Evolutionary conservation across 1,140 invertebrate genomes (phyloP).

Genomic region (Thaumetopoea pityocampa): DNA sequence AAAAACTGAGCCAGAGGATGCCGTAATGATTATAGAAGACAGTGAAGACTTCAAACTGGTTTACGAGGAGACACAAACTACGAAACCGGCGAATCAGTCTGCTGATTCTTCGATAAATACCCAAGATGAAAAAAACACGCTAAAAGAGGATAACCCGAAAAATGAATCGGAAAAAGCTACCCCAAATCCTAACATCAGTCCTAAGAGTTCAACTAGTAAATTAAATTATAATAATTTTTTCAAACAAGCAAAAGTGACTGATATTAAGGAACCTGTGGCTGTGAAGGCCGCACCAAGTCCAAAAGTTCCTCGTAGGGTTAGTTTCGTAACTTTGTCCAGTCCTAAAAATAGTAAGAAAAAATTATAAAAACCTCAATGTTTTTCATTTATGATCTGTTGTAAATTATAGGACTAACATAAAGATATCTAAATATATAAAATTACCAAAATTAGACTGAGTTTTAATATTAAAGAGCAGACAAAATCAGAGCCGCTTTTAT

Average conservation of each 20-base stretch:
- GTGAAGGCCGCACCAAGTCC: constrained; percentile 34
- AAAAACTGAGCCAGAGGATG: constrained; percentile 39
- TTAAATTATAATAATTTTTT: constrained; percentile 21
- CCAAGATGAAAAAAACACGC: constrained; percentile 16
- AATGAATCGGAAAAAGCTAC: neutral
- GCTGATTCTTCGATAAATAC: constrained; percentile 38
- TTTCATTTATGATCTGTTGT: neutral
- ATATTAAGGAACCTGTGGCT: constrained; percentile 35
- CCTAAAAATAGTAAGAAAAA: constrained; percentile 81
- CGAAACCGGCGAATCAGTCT: constrained; percentile 23
- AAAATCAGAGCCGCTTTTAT: no score
- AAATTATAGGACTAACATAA: neutral
- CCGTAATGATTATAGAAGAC: constrained; percentile 60
- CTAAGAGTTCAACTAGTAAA: neutral
- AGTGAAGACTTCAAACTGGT: constrained; percentile 82
- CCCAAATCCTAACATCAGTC: neutral
- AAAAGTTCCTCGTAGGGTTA: constrained; percentile 81
- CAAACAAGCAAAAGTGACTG: constrained; percentile 49
- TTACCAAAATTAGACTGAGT: no score
- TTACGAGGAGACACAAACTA: constrained; percentile 76
- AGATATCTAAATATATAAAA: neutral
- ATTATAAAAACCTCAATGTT: constrained; percentile 24
- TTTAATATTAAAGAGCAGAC: no score
- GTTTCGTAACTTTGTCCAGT: constrained; percentile 84
- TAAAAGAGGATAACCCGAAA: constrained; percentile 5